Percentiles rank a stretch among this genome's conserved stretches.
These are phyloP conservation scores for Acanthoscelides obtectus DNA, from an alignment of 2,888 invertebrate genomes.

Conservation along the genomic window DNA sequence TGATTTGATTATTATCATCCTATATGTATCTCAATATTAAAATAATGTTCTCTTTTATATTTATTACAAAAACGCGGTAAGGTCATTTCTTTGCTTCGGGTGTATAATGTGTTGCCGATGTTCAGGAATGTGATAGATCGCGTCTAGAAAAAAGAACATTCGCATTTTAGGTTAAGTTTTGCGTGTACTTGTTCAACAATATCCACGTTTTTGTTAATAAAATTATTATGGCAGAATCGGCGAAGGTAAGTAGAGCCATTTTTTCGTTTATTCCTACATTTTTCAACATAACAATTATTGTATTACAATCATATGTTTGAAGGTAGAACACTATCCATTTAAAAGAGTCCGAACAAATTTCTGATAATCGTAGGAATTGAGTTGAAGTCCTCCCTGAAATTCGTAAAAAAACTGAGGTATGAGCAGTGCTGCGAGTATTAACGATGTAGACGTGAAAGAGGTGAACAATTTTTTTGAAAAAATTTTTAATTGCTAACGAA, in stretches of 20 bases:
- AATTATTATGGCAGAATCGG: slow-evolving; percentile 17
- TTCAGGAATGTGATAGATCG: too few relatives aligned
- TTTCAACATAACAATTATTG: neutral
- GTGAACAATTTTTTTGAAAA: neutral
- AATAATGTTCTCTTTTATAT: too few relatives aligned
- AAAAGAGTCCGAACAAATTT: neutral
- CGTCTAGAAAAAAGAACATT: neutral
- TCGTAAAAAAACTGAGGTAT: slow-evolving; percentile 6
- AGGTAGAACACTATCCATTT: neutral
- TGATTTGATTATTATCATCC: too few relatives aligned
- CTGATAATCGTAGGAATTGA: neutral
- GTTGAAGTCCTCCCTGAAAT: neutral
- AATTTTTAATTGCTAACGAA: too few relatives aligned
- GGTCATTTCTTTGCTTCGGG: too few relatives aligned
- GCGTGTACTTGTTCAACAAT: neutral
- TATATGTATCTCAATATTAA: too few relatives aligned
- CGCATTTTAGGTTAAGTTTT: slow-evolving; percentile 6
- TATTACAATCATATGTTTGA: neutral
- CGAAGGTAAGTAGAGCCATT: slow-evolving; percentile 17
- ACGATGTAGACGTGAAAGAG: neutral
- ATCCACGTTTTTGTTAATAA: neutral
- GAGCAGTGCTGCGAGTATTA: neutral
- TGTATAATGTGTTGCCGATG: too few relatives aligned
- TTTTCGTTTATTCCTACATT: neutral
- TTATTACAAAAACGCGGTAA: too few relatives aligned